Base-by-base conservation (phyloP, 2,888 invertebrate genomes). In the Scelioninae gen. 2 region DNA sequence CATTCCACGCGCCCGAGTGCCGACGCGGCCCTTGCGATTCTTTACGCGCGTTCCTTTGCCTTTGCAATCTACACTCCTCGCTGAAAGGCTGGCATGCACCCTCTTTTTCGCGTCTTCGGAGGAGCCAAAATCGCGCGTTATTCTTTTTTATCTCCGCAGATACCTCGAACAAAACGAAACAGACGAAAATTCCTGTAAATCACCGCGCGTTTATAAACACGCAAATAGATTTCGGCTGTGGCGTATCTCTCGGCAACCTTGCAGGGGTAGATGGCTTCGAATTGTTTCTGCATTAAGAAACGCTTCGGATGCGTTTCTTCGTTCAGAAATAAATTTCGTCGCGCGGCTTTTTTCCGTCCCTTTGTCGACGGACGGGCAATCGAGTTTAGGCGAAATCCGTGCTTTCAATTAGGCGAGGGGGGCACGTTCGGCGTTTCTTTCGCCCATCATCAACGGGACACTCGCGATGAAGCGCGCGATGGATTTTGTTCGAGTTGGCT, bases 11-110 rank as follows among this genome's bases (percentile, higher is more conserved):
- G 72, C 69, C 64, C 57, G 78, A 79, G 78, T 78, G 73, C 77
- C 76, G 53, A 61, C 67, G 57, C 55, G 63, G 73, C 75, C 67
- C 67, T 67, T 75, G 71, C 74, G 77, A 78, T 78, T 76, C 77
- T 76, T 77, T 76, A 77, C 77, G 76, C 77, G 76, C 76, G 69
- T 76, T 77, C 76, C 74, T 78, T 77, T 73, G 73, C 76, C 74
- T 78, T 77, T 73, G 73, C 74, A 73, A 74, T 74, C 71, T 71
- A 73, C 75, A 68, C 69, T 76, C 73, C 53, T 45, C 75, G 78
- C 72, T 77, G 80, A 79, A 78, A 77, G 77, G 74, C 76, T 76
- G 78, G 77, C 75, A 76, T 77, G 77, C 77, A 75, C 71, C 75
- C 73, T 71, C 75, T 74, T 73, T 71, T 68, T 73, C 71, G 76